Evolutionary conservation across 2,888 invertebrate species (phyloP), one percentile per base, ranked within the genome.

Genomic region (Pyrrhosoma nymphula): DNA sequence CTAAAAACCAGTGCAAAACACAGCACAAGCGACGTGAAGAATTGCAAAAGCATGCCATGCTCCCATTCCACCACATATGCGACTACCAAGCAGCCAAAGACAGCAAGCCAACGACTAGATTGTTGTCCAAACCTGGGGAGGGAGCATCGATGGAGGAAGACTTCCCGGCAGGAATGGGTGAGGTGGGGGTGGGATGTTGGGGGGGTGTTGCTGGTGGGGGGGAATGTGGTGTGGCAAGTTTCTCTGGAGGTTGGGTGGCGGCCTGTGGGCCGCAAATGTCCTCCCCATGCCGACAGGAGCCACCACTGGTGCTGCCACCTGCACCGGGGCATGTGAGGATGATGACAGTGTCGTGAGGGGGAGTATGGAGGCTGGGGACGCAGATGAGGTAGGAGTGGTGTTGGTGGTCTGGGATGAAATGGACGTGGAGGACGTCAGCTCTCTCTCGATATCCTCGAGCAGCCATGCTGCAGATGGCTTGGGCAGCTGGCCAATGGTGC

Each of bases 351-450:
- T 55, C 95, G 95, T 6, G 95, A 47, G 10, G 95, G 95, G 56
- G 95, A 47, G 95, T 55, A 88, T 88, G 56, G 90, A 47, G 89
- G 95, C 26, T 89, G 95, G 69, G 89, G 95, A 82, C 18, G 88
- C 95, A 97, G 96, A 96, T 96, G 96, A 14, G 96, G 96, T 96
- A 96, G 96, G 35, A 96, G 96, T 60, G 96, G 96, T 88, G 96
- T 96, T 88, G 96, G 96, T 56, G 95, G 95, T 35, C 95, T 95
- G 30, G 96, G 96, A 75, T 95, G 75, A 88, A 96, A 96, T 95
- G 96, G 96, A 47, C 63, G 75, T 93, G 88, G 95, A 88, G 89
- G 95, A 91, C 23, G 95, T 95, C 82, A 96, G 95, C 63, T 96
- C 96, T 23, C 96, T 90, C 89, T 96, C 96, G 8, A 96, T 56